phyloP scores from a whole-genome alignment of 2,113 vertebrate species.

The Daubentonia madagascariensis region DNA sequence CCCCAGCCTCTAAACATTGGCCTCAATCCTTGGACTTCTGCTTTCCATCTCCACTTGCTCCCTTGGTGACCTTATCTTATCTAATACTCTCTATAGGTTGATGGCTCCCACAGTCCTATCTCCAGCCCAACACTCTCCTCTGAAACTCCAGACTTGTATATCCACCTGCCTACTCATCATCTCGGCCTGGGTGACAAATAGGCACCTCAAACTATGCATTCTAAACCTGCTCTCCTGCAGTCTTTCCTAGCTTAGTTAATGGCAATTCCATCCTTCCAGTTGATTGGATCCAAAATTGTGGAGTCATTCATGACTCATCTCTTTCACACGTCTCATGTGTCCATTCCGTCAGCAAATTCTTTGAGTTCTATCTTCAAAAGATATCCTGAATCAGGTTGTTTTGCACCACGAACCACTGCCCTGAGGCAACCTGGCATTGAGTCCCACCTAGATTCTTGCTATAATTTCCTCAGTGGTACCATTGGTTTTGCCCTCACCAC shows the following conservation, averaged over 20 bases:
- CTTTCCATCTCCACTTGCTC: not conserved
- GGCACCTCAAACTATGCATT: not conserved
- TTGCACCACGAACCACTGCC: not conserved
- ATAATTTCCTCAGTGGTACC: not conserved
- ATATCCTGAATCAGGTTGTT: not conserved
- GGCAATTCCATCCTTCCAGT: not conserved
- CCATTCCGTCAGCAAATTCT: not conserved
- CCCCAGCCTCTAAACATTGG: not conserved
- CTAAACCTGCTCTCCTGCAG: not conserved
- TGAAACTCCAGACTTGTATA: not conserved
- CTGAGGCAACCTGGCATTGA: not conserved
- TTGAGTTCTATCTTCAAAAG: constrained; percentile 25
- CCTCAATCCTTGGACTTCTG: not conserved
- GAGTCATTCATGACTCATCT: not conserved
- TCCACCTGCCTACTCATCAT: not conserved
- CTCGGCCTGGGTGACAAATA: not conserved
- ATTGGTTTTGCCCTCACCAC: not conserved
- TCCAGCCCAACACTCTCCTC: not conserved
- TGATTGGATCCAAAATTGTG: not conserved
- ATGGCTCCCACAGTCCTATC: not conserved
- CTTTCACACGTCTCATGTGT: not conserved
- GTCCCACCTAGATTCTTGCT: not conserved
- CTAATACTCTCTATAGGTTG: not conserved
- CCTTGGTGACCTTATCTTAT: not conserved
- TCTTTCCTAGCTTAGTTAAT: not conserved